Conservation (phyloP, 2,113 vertebrate species). For the Oreochromis aureus region DNA sequence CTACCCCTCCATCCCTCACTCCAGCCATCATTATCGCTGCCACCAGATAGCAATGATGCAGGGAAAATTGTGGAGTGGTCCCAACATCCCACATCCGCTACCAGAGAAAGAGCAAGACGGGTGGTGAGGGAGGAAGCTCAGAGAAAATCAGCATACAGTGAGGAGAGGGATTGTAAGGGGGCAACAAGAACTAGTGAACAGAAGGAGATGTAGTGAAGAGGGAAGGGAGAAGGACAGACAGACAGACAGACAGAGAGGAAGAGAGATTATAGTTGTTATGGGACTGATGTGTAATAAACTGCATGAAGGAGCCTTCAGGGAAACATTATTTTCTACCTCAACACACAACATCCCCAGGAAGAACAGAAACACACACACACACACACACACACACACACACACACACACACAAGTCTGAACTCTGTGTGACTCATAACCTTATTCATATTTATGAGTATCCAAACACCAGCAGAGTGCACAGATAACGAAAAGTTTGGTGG, state of each 20-base stretch:
- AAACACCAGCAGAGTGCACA: not conserved
- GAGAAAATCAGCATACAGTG: constrained; percentile 27
- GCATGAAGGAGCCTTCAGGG: constrained; percentile 53
- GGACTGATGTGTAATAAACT: constrained; percentile 60
- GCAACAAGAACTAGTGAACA: not conserved
- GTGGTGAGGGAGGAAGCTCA: not conserved
- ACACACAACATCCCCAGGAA: constrained; percentile 15
- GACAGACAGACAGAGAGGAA: not conserved
- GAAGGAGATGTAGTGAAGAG: not conserved
- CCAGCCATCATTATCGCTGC: constrained; percentile 47
- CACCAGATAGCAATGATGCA: constrained; percentile 52
- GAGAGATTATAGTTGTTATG: constrained; percentile 13
- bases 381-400: not conserved
- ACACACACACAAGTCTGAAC: constrained; percentile 18
- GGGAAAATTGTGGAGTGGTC: constrained; percentile 27
- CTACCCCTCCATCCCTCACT: constrained; percentile 18
- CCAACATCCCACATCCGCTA: constrained; percentile 30
- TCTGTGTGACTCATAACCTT: constrained; percentile 55
- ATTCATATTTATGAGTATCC: constrained; percentile 45
- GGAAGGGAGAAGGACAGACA: not conserved
- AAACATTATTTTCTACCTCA: constrained; percentile 46
- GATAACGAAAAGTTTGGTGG: constrained; percentile 10
- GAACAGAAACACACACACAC: not conserved
- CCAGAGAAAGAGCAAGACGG: not conserved
- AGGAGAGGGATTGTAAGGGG: constrained; percentile 16